phyloP scores from a whole-genome alignment of 1,140 invertebrate genomes.

The Listronotus oregonensis region DNA sequence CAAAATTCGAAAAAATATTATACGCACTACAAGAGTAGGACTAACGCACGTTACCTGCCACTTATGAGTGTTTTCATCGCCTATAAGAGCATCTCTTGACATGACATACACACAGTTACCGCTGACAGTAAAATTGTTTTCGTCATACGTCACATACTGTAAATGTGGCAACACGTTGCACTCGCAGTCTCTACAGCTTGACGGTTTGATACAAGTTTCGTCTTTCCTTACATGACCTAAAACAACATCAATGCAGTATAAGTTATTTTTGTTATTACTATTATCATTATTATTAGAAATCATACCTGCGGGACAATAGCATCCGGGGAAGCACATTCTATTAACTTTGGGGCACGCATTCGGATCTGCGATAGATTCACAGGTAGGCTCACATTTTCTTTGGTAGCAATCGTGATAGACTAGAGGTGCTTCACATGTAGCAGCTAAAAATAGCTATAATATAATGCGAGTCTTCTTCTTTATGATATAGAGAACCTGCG shows the following conservation, averaged over 20 bases:
- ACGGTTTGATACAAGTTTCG: constrained; percentile 70
- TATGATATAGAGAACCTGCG: no score
- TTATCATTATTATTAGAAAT: no score
- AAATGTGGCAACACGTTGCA: constrained; percentile 75
- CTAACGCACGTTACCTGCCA: constrained; percentile 62
- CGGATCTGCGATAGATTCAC: constrained; percentile 65
- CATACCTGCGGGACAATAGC: constrained; percentile 78
- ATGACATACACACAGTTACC: constrained; percentile 82
- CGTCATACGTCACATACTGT: constrained; percentile 76
- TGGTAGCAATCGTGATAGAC: constrained; percentile 81
- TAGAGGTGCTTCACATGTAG: constrained; percentile 70
- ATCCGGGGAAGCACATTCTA: constrained; percentile 77
- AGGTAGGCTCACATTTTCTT: constrained; percentile 72
- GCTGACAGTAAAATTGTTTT: constrained; percentile 70
- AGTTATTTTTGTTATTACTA: no score
- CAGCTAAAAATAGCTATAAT: constrained; percentile 66
- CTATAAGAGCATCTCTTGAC: constrained; percentile 64
- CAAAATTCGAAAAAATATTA: no score
- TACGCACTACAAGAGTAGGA: neutral
- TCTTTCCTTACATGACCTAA: constrained; percentile 65
- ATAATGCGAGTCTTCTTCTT: no score
- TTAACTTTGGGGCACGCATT: constrained; percentile 65
- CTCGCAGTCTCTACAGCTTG: constrained; percentile 77
- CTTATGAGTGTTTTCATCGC: constrained; percentile 59
- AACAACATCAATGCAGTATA: neutral